These are phyloP conservation scores for Platycheirus rosarum DNA, from an alignment of 2,888 invertebrate genomes.

Conservation along the genomic window DNA sequence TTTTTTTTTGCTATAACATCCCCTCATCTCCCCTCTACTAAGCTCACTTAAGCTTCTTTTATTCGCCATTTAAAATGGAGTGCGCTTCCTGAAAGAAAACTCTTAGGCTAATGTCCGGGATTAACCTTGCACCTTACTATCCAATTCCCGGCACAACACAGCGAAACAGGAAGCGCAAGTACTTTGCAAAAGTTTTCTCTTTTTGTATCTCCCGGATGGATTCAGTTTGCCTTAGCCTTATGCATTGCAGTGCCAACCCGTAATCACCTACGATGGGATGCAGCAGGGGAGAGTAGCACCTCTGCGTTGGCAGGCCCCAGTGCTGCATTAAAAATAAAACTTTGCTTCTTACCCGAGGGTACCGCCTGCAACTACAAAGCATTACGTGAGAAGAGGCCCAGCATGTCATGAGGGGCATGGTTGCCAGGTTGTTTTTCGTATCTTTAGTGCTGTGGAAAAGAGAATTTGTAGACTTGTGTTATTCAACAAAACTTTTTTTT, in stretches of 20 bases:
- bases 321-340: conserved; percentile 32
- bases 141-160: conserved; percentile 35
- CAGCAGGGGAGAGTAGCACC: background rate
- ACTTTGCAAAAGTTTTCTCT: conserved; percentile 40
- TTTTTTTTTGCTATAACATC: background rate
- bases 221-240: conserved; percentile 59
- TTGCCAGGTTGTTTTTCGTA: conserved; percentile 3
- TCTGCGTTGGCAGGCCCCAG: background rate
- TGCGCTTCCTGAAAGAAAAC: conserved; percentile 33
- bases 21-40: conserved; percentile 6
- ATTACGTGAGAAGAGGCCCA: conserved; percentile 37
- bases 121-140: conserved; percentile 62
- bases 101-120: conserved; percentile 61
- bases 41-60: conserved; percentile 56
- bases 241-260: conserved; percentile 48
- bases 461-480: too few species aligned
- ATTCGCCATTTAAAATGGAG: conserved; percentile 36
- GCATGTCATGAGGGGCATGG: conserved; percentile 3
- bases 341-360: conserved; percentile 26
- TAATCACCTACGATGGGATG: conserved; percentile 36
- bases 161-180: conserved; percentile 56
- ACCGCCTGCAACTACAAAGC: conserved; percentile 5
- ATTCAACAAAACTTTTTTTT: background rate
- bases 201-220: conserved; percentile 59
- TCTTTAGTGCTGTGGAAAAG: too few species aligned